Evolutionary conservation across 2,797 vertebrate species (phyloP).

Genomic region (Echiichthys vipera): DNA sequence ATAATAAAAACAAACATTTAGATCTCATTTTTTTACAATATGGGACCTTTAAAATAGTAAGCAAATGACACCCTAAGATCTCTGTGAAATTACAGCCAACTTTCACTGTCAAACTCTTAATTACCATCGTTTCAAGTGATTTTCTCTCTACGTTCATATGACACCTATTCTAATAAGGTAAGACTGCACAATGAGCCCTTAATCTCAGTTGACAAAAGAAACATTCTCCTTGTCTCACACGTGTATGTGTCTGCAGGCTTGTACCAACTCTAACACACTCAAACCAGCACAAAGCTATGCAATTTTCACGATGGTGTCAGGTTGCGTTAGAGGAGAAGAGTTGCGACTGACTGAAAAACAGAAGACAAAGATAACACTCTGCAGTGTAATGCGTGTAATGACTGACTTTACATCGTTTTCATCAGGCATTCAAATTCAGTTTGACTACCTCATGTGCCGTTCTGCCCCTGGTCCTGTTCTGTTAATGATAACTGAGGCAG

Average conservation of each 20-base stretch:
- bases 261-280: neutral
- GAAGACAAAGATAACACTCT: constrained; percentile 19
- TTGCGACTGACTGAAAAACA: neutral
- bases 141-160: constrained; percentile 15
- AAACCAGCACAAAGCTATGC: constrained; percentile 11
- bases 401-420: neutral
- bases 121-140: neutral
- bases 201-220: constrained; percentile 3
- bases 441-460: neutral
- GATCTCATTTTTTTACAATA: no score
- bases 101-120: constrained; percentile 6
- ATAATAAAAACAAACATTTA: no score
- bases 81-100: neutral
- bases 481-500: neutral
- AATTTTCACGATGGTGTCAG: constrained; percentile 53
- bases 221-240: neutral
- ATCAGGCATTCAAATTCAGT: constrained; percentile 27
- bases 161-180: constrained; percentile 31
- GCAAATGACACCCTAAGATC: neutral
- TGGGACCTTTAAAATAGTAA: neutral
- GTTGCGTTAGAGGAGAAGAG: constrained; percentile 8
- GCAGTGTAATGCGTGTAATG: neutral
- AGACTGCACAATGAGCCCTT: constrained; percentile 12
- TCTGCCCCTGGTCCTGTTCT: neutral
- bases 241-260: neutral